These are phyloP conservation scores for Oikopleura vanhoeffeni DNA, from an alignment of 23 tunicate species.

Conservation along the genomic window DNA sequence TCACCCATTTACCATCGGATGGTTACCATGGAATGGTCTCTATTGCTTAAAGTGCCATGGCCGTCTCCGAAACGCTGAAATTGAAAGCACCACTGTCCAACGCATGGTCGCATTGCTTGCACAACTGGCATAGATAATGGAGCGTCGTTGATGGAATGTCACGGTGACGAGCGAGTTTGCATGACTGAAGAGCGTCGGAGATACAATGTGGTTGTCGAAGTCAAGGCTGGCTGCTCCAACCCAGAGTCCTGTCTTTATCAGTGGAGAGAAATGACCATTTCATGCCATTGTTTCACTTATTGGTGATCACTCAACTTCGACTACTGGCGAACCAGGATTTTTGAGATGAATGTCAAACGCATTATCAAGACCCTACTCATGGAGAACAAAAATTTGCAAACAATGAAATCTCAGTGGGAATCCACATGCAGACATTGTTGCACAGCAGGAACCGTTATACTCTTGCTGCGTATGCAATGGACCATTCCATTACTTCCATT, in stretches of 20 bases:
- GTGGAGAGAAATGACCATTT: background rate
- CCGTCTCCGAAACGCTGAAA: background rate
- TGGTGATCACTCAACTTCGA: background rate
- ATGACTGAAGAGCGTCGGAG: background rate
- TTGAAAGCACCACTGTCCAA: background rate
- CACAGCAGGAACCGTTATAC: background rate
- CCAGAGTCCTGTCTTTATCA: background rate
- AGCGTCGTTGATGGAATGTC: background rate
- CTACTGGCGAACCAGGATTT: background rate
- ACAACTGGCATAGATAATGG: background rate
- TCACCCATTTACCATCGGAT: background rate
- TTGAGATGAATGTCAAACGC: background rate
- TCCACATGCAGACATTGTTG: background rate
- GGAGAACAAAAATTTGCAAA: background rate
- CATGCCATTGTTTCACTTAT: background rate
- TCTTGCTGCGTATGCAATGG: background rate
- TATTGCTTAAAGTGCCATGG: background rate
- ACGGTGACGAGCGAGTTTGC: conserved; percentile 2
- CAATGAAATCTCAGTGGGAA: background rate
- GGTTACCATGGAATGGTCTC: background rate
- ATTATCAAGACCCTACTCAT: too few species aligned
- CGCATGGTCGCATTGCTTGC: background rate
- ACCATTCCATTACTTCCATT: background rate
- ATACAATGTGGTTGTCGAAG: background rate
- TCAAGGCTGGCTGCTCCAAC: background rate